Evolutionary conservation across 2,797 vertebrate genomes (phyloP).

Genomic region (Micromesistius poutassou): DNA sequence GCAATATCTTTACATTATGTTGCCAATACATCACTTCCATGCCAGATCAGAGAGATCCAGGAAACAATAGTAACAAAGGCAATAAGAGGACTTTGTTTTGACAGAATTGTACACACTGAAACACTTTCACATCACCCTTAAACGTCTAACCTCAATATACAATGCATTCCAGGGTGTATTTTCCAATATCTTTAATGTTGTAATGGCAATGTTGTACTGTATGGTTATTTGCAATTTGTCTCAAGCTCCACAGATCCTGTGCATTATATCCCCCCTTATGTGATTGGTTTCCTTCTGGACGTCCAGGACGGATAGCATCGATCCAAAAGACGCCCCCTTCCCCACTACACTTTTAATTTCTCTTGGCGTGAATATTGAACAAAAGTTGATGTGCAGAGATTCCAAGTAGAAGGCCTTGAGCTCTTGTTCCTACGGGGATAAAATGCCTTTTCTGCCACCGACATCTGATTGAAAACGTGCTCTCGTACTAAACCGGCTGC

Average conservation of each 20-base stretch:
- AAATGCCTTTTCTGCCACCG: background rate
- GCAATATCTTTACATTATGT: too few relatives aligned
- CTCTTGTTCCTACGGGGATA: background rate
- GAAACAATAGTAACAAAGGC: background rate
- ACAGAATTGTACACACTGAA: background rate
- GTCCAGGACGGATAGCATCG: background rate
- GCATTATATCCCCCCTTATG: background rate
- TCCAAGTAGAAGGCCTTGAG: background rate
- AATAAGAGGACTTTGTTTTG: background rate
- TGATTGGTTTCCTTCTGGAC: background rate
- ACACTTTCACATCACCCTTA: background rate
- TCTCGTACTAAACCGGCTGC: too few relatives aligned
- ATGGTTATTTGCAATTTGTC: background rate
- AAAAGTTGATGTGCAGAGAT: background rate
- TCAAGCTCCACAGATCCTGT: background rate
- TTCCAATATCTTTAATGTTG: background rate
- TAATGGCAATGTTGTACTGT: background rate
- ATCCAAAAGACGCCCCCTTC: background rate
- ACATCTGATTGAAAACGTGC: too few relatives aligned
- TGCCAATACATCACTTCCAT: too few relatives aligned
- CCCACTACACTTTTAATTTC: background rate
- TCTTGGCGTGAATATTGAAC: background rate
- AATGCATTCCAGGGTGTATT: background rate
- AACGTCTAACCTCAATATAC: background rate
- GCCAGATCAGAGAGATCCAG: too few relatives aligned